Base-by-base conservation (phyloP, 1,140 invertebrate genomes). In the Hylyphantes graminicola region DNA sequence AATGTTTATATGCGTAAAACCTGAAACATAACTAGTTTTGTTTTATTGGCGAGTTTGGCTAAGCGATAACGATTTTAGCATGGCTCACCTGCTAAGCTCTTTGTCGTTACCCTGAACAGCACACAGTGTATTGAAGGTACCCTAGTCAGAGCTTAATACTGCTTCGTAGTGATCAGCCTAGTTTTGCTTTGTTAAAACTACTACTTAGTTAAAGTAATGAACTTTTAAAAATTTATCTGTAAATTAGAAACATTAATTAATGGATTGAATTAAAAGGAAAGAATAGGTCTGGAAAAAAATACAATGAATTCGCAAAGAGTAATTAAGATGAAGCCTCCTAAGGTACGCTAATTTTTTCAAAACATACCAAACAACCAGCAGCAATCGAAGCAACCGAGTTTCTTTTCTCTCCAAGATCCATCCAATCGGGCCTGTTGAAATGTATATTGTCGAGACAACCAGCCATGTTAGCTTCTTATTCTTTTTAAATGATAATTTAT, bases 351-450 rank as follows among this genome's bases (percentile, higher is more conserved):
- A 48, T 19, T 13, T 67, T 21, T 67, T 50, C 35, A 51, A 51
- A 63, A 90, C 90, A 91, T 92, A 97, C 96, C 92, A 98, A 89
- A 86, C 94, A 90, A 77, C 96, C 96, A 85, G 96, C 93, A 17
- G 94, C 88, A 87, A 97, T 93, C 0, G 96, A 95, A 17, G 94
- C 93, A 50, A 96, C 89, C 67, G 94, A 92, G 90, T 98, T 98
- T 87, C 95, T 91, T 87, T 94, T 93, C 75, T 94, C 93, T 72
- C 89, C 88, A 9, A 91, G 85, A 83, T 91, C 90, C 77, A 90
- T 82, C 85, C 89, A 90, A 76, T 91, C 90, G 70, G 89, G 90
- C 75, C 88, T 87, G 21, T 88, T 88, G 73, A 88, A 88, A 35
- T 88, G 87, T 78, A 90, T 89, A 86, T 90, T 89, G 87, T 91